Evolutionary conservation across 64 coral and sea anemone species (phyloP).

Genomic region (Porites australiensis): DNA sequence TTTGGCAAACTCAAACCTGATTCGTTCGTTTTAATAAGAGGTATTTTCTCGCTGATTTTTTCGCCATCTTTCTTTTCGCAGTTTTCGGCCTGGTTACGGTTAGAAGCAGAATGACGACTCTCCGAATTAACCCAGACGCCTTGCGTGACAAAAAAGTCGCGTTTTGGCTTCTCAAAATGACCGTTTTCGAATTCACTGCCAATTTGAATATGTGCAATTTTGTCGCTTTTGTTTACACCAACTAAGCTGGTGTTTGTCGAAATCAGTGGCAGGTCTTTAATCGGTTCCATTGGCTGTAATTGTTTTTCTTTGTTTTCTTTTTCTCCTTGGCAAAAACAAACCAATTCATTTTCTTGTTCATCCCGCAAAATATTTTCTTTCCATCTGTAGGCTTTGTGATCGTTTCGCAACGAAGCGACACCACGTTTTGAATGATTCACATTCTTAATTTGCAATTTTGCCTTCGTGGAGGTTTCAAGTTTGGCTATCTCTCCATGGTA

Average conservation of each 20-base stretch:
- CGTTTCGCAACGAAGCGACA: background rate
- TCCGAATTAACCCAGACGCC: background rate
- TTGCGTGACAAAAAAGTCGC: slow-evolving; percentile 82
- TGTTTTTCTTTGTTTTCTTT: slow-evolving; percentile 41
- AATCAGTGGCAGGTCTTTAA: slow-evolving; percentile 51
- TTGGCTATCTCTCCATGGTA: slow-evolving; percentile 58
- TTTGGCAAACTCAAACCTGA: background rate
- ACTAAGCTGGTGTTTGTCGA: slow-evolving; percentile 60
- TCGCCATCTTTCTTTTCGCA: slow-evolving; percentile 6
- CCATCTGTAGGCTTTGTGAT: slow-evolving; percentile 52
- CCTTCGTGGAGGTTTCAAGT: slow-evolving; percentile 35
- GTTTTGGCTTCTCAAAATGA: background rate
- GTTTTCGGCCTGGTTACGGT: background rate
- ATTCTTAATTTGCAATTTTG: slow-evolving; percentile 40
- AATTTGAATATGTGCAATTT: slow-evolving; percentile 20
- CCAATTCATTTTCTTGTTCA: slow-evolving; percentile 1
- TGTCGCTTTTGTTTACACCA: slow-evolving; percentile 65
- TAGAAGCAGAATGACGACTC: background rate
- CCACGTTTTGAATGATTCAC: slow-evolving; percentile 20
- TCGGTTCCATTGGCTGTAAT: background rate
- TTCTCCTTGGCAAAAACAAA: slow-evolving; percentile 22
- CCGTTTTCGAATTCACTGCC: background rate
- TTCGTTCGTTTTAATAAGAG: slow-evolving; percentile 15
- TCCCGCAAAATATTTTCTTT: slow-evolving; percentile 1
- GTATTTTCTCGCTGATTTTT: slow-evolving; percentile 32